Base-by-base conservation (phyloP, 2,113 vertebrate genomes). In the Xyrauchen texanus region DNA sequence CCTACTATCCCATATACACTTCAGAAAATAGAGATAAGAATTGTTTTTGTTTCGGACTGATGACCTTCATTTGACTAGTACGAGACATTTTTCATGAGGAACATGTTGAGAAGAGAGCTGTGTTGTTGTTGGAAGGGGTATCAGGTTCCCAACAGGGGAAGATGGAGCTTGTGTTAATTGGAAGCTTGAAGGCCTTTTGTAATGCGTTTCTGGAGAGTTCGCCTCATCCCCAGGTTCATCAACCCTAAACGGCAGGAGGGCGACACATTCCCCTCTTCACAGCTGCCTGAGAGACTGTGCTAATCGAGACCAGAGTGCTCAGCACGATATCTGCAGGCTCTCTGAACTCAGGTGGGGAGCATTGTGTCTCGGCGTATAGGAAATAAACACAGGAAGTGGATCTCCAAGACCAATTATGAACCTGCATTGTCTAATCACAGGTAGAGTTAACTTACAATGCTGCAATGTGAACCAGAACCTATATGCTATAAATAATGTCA, bases 31-130 rank as follows among this genome's bases (percentile, higher is more conserved):
- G 21, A 85, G 91, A 93, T 93, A 91, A 85, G 83, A 82, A 91
- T 91, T 89, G 91, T 82, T 75, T 91, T 90, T 91, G 90, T 91
- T 86, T 84, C 81, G 67, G 85, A 85, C 85, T 88, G 89, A 89
- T 88, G 89, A 92, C 90, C 91, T 89, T 86, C 61, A 65, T 85
- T 80, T 84, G 81, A 85, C 80, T 83, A 85, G 82, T 85, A 79
- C 55, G 86, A 85, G 82, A 81, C 79, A 89, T 88, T 90, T 91
- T 83, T 90, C 83, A 82, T 75, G 76, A 79, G 77, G 82, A 88
- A 90, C 85, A 87, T 92, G 91, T 88, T 88, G 89, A 92, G 90
- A 90, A 76, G 34, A 44, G 62, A 85, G 77, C 81, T 84, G 84
- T 90, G 82, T 81, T 68, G 66, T 82, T 70, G 79, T 85, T 8